These are phyloP conservation scores for Harlomillsia oculata DNA, from an alignment of 1,140 invertebrate genomes.

Conservation along the genomic window DNA sequence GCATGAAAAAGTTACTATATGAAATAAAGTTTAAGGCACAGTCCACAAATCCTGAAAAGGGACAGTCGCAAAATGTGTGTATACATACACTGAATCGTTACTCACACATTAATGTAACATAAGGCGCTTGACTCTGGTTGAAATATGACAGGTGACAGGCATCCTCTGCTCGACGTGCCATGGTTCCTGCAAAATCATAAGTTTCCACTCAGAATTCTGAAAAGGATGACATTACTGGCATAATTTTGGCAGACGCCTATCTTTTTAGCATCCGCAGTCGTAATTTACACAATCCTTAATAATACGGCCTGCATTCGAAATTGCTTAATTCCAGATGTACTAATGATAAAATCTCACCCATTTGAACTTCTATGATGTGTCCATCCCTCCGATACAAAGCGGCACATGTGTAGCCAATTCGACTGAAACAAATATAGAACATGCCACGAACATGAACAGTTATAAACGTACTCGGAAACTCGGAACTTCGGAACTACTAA, in stretches of 20 bases:
- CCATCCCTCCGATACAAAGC: slow-evolving; percentile 65
- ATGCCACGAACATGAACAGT: background rate
- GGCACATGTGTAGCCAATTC: slow-evolving; percentile 77
- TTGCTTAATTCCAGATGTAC: too few relatives aligned
- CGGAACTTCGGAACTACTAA: background rate
- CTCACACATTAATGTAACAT: slow-evolving; percentile 76
- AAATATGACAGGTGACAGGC: slow-evolving; percentile 52
- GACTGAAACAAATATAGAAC: slow-evolving; percentile 47
- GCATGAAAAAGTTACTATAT: too few relatives aligned
- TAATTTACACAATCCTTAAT: too few relatives aligned
- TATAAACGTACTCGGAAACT: background rate
- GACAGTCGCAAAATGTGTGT: too few relatives aligned
- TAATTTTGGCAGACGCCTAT: too few relatives aligned
- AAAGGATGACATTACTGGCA: slow-evolving; percentile 7
- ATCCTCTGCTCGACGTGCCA: slow-evolving; percentile 49
- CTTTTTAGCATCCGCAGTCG: too few relatives aligned
- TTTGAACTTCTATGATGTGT: slow-evolving; percentile 69
- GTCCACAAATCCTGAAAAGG: too few relatives aligned
- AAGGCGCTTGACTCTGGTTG: slow-evolving; percentile 55
- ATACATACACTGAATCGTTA: too few relatives aligned
- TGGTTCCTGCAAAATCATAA: slow-evolving; percentile 36
- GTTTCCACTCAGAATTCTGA: background rate
- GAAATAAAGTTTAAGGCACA: too few relatives aligned
- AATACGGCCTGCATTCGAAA: too few relatives aligned
- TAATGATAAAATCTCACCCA: slow-evolving; percentile 44